These are phyloP conservation scores for Drosophila hamatofila DNA, from an alignment of 2,888 invertebrate species.

Conservation along the genomic window DNA sequence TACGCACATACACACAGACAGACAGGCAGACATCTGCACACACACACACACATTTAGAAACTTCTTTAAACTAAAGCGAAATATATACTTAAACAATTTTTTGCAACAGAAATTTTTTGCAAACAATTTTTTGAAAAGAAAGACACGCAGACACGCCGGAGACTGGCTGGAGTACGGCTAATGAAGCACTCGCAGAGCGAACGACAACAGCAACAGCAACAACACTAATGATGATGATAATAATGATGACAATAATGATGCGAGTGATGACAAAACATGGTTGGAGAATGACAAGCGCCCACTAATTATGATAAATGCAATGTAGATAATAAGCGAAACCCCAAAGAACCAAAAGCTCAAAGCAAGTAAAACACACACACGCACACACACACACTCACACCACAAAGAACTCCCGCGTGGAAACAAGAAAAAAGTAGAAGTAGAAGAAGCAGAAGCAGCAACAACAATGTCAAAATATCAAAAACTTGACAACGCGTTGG, in stretches of 20 bases:
- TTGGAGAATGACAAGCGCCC: slow-evolving; percentile 22
- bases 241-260: slow-evolving; percentile 25
- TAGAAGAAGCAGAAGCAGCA: slow-evolving; percentile 18
- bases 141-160: slow-evolving; percentile 9
- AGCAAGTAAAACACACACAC: slow-evolving; percentile 16
- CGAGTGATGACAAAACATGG: slow-evolving; percentile 37
- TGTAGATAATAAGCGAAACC: slow-evolving; percentile 38
- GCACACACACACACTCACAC: slow-evolving; percentile 14
- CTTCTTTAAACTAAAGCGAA: slow-evolving; percentile 1
- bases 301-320: slow-evolving; percentile 72
- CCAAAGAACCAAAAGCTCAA: slow-evolving; percentile 34
- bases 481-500: slow-evolving; percentile 63
- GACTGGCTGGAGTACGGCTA: slow-evolving; percentile 6
- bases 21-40: not conserved
- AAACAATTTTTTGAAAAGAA: slow-evolving; percentile 7
- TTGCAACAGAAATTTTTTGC: too few species aligned
- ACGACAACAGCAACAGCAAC: not conserved
- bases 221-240: not conserved
- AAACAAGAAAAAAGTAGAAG: slow-evolving; percentile 1
- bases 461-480: slow-evolving; percentile 79
- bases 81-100: slow-evolving; percentile 14
- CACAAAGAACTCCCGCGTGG: not conserved
- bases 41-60: not conserved
- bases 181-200: slow-evolving; percentile 9
- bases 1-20: not conserved